phyloP scores from a whole-genome alignment of 2,888 invertebrate species.

The Pristionchus mayeri region DNA sequence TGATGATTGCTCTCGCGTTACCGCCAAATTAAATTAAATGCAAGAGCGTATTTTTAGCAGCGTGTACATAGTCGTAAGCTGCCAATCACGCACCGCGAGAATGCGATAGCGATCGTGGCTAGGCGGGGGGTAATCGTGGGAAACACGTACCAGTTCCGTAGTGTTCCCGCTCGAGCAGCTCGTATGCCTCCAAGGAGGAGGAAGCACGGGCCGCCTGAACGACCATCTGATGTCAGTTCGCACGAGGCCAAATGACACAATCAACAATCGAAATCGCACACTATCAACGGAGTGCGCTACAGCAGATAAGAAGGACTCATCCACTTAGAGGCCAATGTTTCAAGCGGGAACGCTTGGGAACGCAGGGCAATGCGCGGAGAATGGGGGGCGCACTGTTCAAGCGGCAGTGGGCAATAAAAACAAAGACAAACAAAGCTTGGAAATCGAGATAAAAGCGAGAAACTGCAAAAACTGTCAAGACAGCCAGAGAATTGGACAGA shows the following conservation, averaged over 20 bases:
- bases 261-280: background rate
- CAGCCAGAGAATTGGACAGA: background rate
- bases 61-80: no score
- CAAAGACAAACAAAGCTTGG: no score
- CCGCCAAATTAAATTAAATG: no score
- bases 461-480: background rate
- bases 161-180: background rate
- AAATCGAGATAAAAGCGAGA: background rate
- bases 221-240: background rate
- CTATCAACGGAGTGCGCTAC: conserved; percentile 31
- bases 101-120: background rate
- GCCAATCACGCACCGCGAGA: no score
- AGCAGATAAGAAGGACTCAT: conserved; percentile 21
- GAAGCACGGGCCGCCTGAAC: conserved; percentile 2
- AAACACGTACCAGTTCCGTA: no score
- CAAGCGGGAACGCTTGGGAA: background rate
- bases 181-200: background rate
- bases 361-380: no score
- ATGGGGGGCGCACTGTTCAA: no score
- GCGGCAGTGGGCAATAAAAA: background rate
- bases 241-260: conserved; percentile 13
- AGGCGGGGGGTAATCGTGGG: no score
- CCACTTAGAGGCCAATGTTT: background rate
- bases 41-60: no score
- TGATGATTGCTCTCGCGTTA: no score